Percentiles rank a stretch among this genome's conserved stretches.
Conservation (phyloP, 2,888 invertebrate genomes). For the Lottia gigantea region DNA sequence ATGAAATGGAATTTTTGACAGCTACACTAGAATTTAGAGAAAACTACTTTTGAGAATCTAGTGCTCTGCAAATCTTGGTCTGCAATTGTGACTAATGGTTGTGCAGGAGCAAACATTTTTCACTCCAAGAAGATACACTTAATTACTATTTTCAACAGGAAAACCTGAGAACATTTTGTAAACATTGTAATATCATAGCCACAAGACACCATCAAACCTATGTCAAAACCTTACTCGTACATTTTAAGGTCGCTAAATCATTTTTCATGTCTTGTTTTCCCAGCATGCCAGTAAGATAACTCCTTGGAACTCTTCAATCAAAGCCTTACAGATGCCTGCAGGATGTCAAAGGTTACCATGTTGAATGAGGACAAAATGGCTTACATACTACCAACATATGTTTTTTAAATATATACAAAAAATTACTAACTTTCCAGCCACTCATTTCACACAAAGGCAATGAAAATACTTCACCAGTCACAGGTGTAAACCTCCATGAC, state of each 20-base stretch:
- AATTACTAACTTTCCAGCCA: not conserved
- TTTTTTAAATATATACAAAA: conserved; percentile 5
- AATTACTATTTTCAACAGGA: no score
- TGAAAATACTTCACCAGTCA: not conserved
- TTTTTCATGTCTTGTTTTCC: not conserved
- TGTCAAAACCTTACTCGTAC: no score
- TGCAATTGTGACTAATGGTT: no score
- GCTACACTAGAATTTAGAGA: no score
- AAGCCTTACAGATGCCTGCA: not conserved
- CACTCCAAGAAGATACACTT: no score
- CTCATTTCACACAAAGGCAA: conserved; percentile 1
- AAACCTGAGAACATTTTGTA: no score
- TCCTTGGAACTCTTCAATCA: not conserved
- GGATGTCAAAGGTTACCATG: conserved; percentile 4
- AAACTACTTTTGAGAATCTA: no score
- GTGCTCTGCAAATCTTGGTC: no score
- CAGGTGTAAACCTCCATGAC: conserved; percentile 2
- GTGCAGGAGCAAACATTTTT: no score
- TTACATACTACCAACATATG: conserved; percentile 10
- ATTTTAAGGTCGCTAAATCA: conserved; percentile 1
- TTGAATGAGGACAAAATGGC: conserved; percentile 3
- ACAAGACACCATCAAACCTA: no score
- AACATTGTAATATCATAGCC: no score
- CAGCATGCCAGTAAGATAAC: not conserved
- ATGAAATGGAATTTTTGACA: no score